phyloP scores from a whole-genome alignment of 2,797 vertebrate species.

The Cryptoblepharus egeriae region DNA sequence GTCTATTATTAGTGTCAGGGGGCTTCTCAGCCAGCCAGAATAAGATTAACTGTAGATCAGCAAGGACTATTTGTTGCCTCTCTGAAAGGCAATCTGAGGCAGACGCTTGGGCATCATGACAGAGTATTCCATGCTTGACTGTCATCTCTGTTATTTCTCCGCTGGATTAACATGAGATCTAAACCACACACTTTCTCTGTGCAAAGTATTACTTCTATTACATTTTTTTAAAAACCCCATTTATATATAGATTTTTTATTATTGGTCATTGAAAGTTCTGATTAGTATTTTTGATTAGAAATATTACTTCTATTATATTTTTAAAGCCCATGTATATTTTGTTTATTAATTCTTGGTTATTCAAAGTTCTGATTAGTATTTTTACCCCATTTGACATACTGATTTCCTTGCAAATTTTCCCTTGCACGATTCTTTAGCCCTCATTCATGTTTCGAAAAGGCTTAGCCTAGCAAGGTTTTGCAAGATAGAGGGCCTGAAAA shows the following conservation, averaged over 20 bases:
- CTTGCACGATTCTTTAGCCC: neutral
- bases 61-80: conserved; percentile 78
- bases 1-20: conserved; percentile 80
- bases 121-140: conserved; percentile 61
- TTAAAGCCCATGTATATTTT: neutral
- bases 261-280: neutral
- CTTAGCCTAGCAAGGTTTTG: neutral
- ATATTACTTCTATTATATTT: conserved; percentile 37
- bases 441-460: neutral
- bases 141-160: conserved; percentile 63
- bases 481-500: neutral
- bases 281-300: too few species aligned
- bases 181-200: conserved; percentile 46
- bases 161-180: conserved; percentile 56
- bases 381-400: conserved; percentile 5
- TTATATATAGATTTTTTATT: neutral
- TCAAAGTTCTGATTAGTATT: neutral
- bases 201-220: conserved; percentile 43
- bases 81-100: conserved; percentile 77
- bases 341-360: neutral
- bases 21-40: conserved; percentile 68
- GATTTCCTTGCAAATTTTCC: neutral
- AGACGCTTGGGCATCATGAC: conserved; percentile 56
- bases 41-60: conserved; percentile 78
- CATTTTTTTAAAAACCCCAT: conserved; percentile 13